Base-by-base conservation (phyloP, 1,140 invertebrate species). In the Alviniconcha marisindica region DNA sequence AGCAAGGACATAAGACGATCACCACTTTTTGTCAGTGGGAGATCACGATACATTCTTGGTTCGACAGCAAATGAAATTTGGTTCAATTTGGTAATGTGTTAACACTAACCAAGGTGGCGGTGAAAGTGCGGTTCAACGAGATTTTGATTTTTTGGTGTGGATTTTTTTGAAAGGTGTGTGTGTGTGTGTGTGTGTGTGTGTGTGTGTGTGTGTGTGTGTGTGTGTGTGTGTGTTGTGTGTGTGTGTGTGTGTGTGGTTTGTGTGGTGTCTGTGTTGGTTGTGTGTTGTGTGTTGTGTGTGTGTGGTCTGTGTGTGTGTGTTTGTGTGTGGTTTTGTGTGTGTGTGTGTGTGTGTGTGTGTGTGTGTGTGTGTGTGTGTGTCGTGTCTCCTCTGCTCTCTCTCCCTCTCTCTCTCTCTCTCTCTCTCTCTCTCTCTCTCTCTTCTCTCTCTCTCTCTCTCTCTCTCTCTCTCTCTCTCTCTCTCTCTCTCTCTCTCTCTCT, bases 1-100 rank as follows among this genome's bases (percentile, higher is more conserved):
- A 48, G 44, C 44, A 48, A 48, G 7, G 44, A 48, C 44, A 48
- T 48, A 48, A 48, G 44, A 48, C 44, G 44, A 48, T 48, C 44
- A 48, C 44, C 7, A 18, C 44, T 48, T 48, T 48, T 48, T 48
- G 18, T 5, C 44, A 48, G 18, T 48, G 18, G 44, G 7, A 18
- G 44, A 48, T 48, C 44, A 18, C 7, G 44, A 48, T 48, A 48
- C 44, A 48, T 48, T 48, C 40, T 71, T 71, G 15, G 36, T 21
- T 24, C 24, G 36, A 33, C 38, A 71, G 28, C 69, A 14, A 40
- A 71, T 71, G 33, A 71, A 12, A 71, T 71, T 71, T 15, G 69
- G 24, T 71, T 71, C 69, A 71, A 71, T 71, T 71, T 71, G 36
- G 69, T 40, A 71, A 71, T 40, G 69, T 40, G 69, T 71, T 71